phyloP scores from a whole-genome alignment of 1,140 invertebrate genomes.

The Akabosia matsudoensis region DNA sequence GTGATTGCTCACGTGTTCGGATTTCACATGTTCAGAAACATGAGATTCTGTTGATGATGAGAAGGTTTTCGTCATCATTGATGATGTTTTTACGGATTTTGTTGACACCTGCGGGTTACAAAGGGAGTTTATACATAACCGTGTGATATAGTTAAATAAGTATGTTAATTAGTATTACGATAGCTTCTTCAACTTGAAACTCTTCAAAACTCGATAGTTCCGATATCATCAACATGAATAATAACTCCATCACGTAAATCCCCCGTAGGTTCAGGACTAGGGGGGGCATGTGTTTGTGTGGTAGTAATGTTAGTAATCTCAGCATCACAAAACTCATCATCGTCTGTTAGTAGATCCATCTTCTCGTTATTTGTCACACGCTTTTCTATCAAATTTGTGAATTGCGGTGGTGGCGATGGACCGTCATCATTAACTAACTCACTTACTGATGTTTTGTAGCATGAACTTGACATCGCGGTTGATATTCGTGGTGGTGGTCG shows the following conservation, averaged over 20 bases:
- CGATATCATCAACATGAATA: background rate
- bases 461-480: too few species aligned
- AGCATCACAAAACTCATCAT: background rate
- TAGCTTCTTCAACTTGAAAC: background rate
- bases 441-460: too few species aligned
- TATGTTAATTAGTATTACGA: background rate
- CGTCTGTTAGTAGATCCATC: background rate
- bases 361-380: background rate
- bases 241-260: background rate
- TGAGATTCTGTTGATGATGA: too few species aligned
- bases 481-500: too few species aligned
- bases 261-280: background rate
- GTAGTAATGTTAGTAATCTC: background rate
- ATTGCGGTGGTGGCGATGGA: background rate
- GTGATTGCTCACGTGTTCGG: too few species aligned
- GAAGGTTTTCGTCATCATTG: too few species aligned
- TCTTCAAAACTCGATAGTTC: background rate
- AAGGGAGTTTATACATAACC: too few species aligned
- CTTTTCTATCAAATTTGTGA: background rate
- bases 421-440: too few species aligned
- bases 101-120: too few species aligned
- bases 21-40: too few species aligned
- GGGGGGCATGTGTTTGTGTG: background rate
- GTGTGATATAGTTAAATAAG: background rate
- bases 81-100: too few species aligned